Conservation (phyloP, 2,888 invertebrate genomes). For the Bhutanitis thaidina region DNA sequence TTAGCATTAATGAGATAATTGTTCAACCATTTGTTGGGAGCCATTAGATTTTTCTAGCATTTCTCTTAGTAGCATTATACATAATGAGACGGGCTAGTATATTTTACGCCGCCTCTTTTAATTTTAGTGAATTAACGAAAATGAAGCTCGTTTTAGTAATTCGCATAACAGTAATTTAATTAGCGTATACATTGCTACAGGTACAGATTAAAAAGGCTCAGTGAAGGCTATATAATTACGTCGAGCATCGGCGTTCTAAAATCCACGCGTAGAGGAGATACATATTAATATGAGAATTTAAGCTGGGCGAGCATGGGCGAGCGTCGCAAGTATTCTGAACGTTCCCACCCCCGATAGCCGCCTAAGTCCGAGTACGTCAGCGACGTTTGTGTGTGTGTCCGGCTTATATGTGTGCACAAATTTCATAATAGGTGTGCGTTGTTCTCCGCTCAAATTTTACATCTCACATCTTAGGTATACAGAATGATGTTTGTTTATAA, state of each 20-base stretch:
- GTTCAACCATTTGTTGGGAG: too few species aligned
- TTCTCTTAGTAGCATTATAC: too few species aligned
- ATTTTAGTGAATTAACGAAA: too few species aligned
- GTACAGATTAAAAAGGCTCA: conserved; percentile 7
- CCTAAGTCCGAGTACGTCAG: conserved; percentile 60
- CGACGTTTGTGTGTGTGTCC: conserved; percentile 41
- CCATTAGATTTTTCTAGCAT: too few species aligned
- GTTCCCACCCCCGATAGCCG: conserved; percentile 51
- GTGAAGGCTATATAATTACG: conserved; percentile 47
- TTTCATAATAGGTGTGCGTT: conserved; percentile 74
- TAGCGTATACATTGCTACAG: background rate
- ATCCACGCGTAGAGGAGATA: conserved; percentile 69
- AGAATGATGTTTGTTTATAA: conserved; percentile 40
- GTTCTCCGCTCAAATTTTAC: conserved; percentile 75
- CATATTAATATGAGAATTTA: conserved; percentile 77
- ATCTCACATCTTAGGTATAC: conserved; percentile 66
- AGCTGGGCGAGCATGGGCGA: conserved; percentile 63
- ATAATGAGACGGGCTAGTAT: too few species aligned
- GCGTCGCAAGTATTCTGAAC: conserved; percentile 61
- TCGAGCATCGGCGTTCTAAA: conserved; percentile 49
- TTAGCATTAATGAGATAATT: too few species aligned
- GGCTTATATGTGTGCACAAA: conserved; percentile 56
- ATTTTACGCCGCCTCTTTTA: too few species aligned
- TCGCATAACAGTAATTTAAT: conserved; percentile 2
- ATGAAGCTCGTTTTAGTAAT: too few species aligned